Conservation (phyloP, 2,113 vertebrate species). For the Rhinogobius similis region DNA sequence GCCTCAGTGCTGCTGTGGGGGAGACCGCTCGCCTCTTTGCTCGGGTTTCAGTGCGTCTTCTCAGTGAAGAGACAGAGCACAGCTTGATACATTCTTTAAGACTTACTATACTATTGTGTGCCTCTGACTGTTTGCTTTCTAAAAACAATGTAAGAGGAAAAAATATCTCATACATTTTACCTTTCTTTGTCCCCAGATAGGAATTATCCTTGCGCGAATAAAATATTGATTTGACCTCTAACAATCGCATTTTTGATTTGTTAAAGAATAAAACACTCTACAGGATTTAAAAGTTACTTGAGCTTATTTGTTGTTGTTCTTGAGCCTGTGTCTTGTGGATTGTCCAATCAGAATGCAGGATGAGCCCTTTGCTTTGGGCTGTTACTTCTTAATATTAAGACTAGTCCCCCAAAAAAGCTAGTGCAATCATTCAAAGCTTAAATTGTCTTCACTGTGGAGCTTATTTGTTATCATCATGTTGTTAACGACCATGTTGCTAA, state of each 20-base stretch:
- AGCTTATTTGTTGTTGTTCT: not conserved
- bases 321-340: not conserved
- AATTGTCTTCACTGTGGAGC: not conserved
- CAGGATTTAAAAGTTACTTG: not conserved
- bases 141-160: not conserved
- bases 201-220: not conserved
- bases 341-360: not conserved
- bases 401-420: no score
- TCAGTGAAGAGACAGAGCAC: not conserved
- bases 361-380: no score
- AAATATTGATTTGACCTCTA: not conserved
- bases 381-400: no score
- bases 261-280: no score
- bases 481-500: not conserved
- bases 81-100: not conserved
- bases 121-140: not conserved
- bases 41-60: not conserved
- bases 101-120: not conserved
- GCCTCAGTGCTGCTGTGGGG: slow-evolving; percentile 18
- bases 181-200: no score
- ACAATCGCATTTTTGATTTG: no score
- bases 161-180: not conserved
- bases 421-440: no score
- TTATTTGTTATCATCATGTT: not conserved
- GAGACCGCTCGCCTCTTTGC: slow-evolving; percentile 6